Base-by-base conservation (phyloP, 2,113 vertebrate species). In the Ciconia stormi region DNA sequence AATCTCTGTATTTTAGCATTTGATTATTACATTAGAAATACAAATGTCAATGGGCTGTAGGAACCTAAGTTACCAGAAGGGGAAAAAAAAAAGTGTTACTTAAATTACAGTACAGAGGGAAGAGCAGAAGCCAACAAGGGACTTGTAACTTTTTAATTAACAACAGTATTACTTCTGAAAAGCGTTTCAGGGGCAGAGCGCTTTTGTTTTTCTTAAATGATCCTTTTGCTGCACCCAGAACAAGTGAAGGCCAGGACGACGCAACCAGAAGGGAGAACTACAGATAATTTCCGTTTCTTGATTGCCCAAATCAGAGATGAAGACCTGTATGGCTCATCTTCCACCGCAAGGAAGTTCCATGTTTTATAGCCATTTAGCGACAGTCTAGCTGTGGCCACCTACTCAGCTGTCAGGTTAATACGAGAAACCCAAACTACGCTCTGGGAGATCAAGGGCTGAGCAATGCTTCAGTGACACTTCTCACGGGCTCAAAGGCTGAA, bases 1-100 rank as follows among this genome's bases (percentile, higher is more conserved):
- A 97, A 98, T 97, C 96, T 98, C 79, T 25, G 27, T 78, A 91
- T 96, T 98, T 98, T 96, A 98, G 83, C 87, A 90, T 97, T 91
- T 97, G 94, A 91, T 96, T 92, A 95, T 97, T 97, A 94, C 82
- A 72, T 92, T 95, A 93, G 94, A 91, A 96, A 93, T 88, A 96
- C 87, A 98, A 98, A 98, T 97, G 98, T 97, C 97, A 98, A 85
- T 36, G 96, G 94, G 92, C 88, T 77, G 70, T 27, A 42, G 71
- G 50, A 95, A 38, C 67, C 12, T 19, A 72, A 89, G 52, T 38
- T 69, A 89, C 70, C 91, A 65, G 86, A 49, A 47, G 49, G 56
- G 53, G 53, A 87, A 53, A 11, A 42, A 42, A 10, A 83, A 44
- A 77, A 3, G n/a, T 81, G 52, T n/a, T 72, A n/a, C 96, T 95